phyloP scores from a whole-genome alignment of 2,113 vertebrate genomes.

The Dascyllus trimaculatus region DNA sequence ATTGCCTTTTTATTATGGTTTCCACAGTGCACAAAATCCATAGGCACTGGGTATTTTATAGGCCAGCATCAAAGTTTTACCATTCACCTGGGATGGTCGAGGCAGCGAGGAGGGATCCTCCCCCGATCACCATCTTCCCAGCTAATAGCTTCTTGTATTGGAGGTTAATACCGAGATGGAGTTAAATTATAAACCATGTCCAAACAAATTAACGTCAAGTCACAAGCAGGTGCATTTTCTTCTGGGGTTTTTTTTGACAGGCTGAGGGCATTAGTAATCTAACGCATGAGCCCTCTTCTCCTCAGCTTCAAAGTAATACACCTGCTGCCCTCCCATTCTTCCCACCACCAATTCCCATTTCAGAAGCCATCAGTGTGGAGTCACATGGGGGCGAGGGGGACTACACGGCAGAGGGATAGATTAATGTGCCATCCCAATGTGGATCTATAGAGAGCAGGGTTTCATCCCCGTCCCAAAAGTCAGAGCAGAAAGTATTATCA shows the following conservation, averaged over 20 bases:
- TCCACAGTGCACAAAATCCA: slow-evolving; percentile 57
- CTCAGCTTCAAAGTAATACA: slow-evolving; percentile 66
- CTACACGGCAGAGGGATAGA: slow-evolving; percentile 60
- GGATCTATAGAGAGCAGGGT: slow-evolving; percentile 52
- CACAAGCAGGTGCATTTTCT: slow-evolving; percentile 76
- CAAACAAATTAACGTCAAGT: slow-evolving; percentile 85
- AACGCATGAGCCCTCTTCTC: slow-evolving; percentile 64
- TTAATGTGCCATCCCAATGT: slow-evolving; percentile 79
- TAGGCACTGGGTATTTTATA: slow-evolving; percentile 59
- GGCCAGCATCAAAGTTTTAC: slow-evolving; percentile 66
- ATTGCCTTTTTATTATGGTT: slow-evolving; percentile 68
- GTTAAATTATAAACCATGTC: slow-evolving; percentile 86
- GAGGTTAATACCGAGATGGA: slow-evolving; percentile 80
- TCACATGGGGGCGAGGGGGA: slow-evolving; percentile 58
- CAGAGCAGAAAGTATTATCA: slow-evolving; percentile 63
- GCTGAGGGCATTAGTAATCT: slow-evolving; percentile 80
- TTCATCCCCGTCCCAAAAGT: slow-evolving; percentile 60
- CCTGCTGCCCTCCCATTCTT: slow-evolving; percentile 41
- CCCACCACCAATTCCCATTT: slow-evolving; percentile 63
- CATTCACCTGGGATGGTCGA: slow-evolving; percentile 60
- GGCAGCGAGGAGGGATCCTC: slow-evolving; percentile 30
- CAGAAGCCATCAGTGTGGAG: slow-evolving; percentile 63
- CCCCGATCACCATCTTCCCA: slow-evolving; percentile 57
- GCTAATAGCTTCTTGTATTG: slow-evolving; percentile 72
- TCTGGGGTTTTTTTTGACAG: slow-evolving; percentile 66